Base-by-base conservation (phyloP, 2,113 vertebrate species). In the Neodon shergylaensis region DNA sequence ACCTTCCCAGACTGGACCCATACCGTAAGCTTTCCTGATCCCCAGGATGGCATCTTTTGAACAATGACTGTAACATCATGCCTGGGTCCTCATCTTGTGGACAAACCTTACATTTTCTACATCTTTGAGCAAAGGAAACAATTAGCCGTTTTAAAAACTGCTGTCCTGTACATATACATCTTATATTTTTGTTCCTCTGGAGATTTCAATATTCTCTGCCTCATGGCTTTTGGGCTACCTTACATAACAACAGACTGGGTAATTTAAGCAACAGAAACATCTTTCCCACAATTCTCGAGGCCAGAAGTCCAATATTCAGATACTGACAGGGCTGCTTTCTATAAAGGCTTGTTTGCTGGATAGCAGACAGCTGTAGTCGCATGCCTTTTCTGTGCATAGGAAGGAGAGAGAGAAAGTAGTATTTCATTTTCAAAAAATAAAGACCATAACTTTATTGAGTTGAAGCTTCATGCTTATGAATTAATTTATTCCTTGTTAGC, bases 301-400 rank as follows among this genome's bases (percentile, higher is more conserved):
- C 44, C 49, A 68, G 13, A 90, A 36, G 42, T 52, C n/a, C 36
- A 84, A 54, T 61, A 76, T 33, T 47, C 39, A 47, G 83, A 68
- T 5, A 6, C 4, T 58, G 68, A 39, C 13, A 31, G 49, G 61
- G 19, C 26, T 47, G 47, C 22, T 49, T 61, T 72, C 49, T 94
- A 52, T 28, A 39, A 65, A 28, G 16, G 7, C 16, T 11, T 87
- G 42, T 49, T 78, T 16, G 11, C 74, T 87, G 14, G 17, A 14
- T 13, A 26, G 52, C 12, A 65, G 70, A 42, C 10, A 66, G 36
- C 49, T 24, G 3, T 70, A 14, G 8, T 44, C 12, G n/a, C 33
- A 26, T 12, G 44, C 3, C 24, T 66, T 26, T 3, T 86, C 49
- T 26, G 98, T 49, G 98, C 99, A 0, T 98, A 99, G 92, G 47